Evolutionary conservation across 2,888 invertebrate genomes (phyloP), one percentile per base, ranked within the genome.

Genomic region (Eupithecia subumbrata): DNA sequence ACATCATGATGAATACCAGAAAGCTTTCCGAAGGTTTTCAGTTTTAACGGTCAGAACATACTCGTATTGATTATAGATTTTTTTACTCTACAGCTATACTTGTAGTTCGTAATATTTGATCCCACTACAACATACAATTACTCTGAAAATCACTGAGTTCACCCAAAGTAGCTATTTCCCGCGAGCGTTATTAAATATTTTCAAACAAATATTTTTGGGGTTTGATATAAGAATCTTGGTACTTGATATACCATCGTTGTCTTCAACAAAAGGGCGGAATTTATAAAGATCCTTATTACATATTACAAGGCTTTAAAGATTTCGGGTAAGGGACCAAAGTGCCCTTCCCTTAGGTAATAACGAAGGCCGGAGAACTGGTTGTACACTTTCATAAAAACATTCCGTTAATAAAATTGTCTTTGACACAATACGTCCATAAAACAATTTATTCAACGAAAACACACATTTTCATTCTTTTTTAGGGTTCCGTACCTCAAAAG

Each of bases 271-370:
- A 67, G 37, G 40, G 7, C 37, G 16, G 40, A 67, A 67, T 67
- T 67, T 67, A 18, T 67, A 60, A 60, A 67, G 66, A 67, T 69
- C 8, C 69, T 69, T 48, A 48, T 69, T 69, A 68, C 12, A 45
- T 68, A 45, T 68, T 45, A 69, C 14, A 69, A 45, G 66, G 37
- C 40, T 67, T 30, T 34, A 37, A n/a, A 67, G 11, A 67, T 37
- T 22, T 67, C 18, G 66, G 60, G 66, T n/a, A 18, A 34, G 66
- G 66, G 66, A 37, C 37, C 37, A 67, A 67, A 37, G 9, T 67
- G 9, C n/a, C 66, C 66, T 67, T 67, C 66, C 34, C n/a, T 40
- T 66, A 37, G 25, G n/a, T 67, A 37, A 37, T 67, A 37, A 12
- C 18, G 9, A 34, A 12, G 40, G 66, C 34, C 37, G 16, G 16